These are phyloP conservation scores for Cistogaster globosa DNA, from an alignment of 2,888 invertebrate species.

Conservation along the genomic window DNA sequence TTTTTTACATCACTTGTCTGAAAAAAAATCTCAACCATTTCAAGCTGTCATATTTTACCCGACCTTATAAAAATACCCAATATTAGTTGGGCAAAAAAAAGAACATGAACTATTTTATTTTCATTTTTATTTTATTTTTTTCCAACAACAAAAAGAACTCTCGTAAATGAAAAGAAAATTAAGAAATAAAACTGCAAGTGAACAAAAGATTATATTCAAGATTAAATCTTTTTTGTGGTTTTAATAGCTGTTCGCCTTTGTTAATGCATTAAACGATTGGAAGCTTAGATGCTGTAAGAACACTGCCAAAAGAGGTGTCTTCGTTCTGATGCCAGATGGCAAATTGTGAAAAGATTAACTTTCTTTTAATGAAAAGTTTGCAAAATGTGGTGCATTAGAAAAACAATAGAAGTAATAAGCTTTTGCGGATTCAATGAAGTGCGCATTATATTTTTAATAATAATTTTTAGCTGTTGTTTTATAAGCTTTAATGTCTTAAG, in stretches of 20 bases:
- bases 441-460: too few species aligned
- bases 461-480: too few species aligned
- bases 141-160: not conserved
- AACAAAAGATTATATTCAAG: constrained; percentile 31
- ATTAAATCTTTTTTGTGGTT: constrained; percentile 30
- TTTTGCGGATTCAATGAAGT: constrained; percentile 26
- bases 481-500: too few species aligned
- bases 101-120: too few species aligned
- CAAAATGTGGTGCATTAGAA: not conserved
- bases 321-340: constrained; percentile 35
- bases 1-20: too few species aligned
- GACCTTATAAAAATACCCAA: too few species aligned
- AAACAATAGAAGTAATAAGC: not conserved
- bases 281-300: not conserved
- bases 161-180: not conserved
- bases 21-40: too few species aligned
- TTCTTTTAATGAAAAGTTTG: constrained; percentile 32
- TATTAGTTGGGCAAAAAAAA: too few species aligned
- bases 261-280: not conserved
- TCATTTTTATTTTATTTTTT: constrained; percentile 2
- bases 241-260: constrained; percentile 18
- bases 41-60: too few species aligned
- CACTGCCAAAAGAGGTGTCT: not conserved
- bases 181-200: not conserved
- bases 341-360: constrained; percentile 50